These are phyloP conservation scores for Drosophila aff. DNA, from an alignment of 1,140 invertebrate species.

Conservation along the genomic window DNA sequence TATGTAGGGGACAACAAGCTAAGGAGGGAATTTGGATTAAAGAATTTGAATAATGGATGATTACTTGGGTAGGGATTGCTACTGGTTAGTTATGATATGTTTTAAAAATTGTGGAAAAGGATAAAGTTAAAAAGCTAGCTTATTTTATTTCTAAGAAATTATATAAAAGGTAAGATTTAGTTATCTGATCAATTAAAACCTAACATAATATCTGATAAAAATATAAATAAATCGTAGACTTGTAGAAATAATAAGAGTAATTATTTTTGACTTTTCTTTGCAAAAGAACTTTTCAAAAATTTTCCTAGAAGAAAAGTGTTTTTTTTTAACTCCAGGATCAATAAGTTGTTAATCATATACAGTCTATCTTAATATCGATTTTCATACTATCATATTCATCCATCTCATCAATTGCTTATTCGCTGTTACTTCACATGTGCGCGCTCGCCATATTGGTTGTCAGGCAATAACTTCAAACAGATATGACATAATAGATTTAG, in stretches of 20 bases:
- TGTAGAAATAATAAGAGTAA: background rate
- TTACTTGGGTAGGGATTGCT: no score
- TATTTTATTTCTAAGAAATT: no score
- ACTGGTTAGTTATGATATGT: background rate
- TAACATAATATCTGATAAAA: no score
- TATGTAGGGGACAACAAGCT: background rate
- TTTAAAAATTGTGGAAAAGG: no score
- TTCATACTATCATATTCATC: background rate
- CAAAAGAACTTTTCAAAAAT: background rate
- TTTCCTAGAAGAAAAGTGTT: background rate
- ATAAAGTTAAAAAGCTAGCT: background rate
- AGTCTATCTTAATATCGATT: background rate
- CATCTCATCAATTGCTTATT: slow-evolving; percentile 17
- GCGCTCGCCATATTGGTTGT: slow-evolving; percentile 28
- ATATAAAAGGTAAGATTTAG: no score
- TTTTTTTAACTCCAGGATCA: background rate
- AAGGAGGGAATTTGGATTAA: no score
- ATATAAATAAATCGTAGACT: background rate
- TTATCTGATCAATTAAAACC: no score
- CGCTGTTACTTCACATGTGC: slow-evolving; percentile 13
- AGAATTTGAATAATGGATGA: slow-evolving; percentile 3
- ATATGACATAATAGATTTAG: slow-evolving; percentile 52
- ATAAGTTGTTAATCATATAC: background rate
- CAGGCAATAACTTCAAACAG: slow-evolving; percentile 47
- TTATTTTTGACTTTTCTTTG: background rate